These are phyloP conservation scores for Monochamus alternatus DNA, from an alignment of 2,888 invertebrate species.

Conservation along the genomic window DNA sequence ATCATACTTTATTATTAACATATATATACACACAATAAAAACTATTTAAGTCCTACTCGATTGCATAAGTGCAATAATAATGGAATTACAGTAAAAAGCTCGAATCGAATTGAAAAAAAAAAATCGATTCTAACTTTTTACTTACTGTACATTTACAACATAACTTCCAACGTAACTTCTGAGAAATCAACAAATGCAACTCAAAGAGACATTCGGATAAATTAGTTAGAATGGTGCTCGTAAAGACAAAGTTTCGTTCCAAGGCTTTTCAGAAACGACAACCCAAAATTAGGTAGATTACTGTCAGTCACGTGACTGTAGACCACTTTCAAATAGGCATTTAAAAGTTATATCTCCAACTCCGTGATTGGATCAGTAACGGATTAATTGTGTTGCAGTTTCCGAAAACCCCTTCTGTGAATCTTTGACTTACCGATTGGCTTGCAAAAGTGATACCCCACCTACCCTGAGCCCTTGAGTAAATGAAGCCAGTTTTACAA, in stretches of 20 bases:
- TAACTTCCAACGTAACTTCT: constrained; percentile 32
- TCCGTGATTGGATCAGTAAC: no score
- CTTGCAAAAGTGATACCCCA: constrained; percentile 52
- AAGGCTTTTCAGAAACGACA: no score
- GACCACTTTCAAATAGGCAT: no score
- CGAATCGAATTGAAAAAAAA: neutral
- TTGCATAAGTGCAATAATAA: constrained; percentile 56
- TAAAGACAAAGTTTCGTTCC: neutral
- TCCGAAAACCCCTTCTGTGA: no score
- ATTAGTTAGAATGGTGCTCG: constrained; percentile 11
- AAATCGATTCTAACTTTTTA: constrained; percentile 52
- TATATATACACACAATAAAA: constrained; percentile 64
- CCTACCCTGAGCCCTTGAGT: constrained; percentile 61
- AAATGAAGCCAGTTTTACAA: constrained; percentile 55
- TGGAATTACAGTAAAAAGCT: constrained; percentile 46
- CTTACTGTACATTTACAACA: constrained; percentile 50
- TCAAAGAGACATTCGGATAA: constrained; percentile 9
- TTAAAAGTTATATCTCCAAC: no score
- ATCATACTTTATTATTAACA: constrained; percentile 63
- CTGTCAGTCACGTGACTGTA: no score
- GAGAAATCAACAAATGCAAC: constrained; percentile 35
- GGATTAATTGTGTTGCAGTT: no score
- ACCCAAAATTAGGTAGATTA: no score
- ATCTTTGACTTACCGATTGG: neutral
- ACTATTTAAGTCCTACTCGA: constrained; percentile 60